Evolutionary conservation across 2,113 vertebrate species (phyloP).

Genomic region (Microtus ochrogaster): DNA sequence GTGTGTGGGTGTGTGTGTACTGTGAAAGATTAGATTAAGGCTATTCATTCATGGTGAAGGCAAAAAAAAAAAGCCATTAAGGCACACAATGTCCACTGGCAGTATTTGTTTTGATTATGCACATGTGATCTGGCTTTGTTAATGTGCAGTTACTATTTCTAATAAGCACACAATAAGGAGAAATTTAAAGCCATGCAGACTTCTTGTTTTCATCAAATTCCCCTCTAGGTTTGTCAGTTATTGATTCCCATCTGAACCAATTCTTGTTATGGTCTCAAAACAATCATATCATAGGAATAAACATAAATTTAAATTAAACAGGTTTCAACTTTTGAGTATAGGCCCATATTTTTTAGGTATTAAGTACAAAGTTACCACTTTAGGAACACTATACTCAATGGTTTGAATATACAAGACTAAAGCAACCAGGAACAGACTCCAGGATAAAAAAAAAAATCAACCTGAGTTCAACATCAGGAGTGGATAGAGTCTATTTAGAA

Average conservation of each 20-base stretch:
- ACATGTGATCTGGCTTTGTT: slow-evolving; percentile 9
- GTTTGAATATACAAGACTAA: neutral
- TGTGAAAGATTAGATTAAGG: slow-evolving; percentile 32
- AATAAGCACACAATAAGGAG: neutral
- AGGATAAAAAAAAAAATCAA: neutral
- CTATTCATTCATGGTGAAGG: neutral
- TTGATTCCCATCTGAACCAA: slow-evolving; percentile 29
- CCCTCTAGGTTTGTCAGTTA: neutral
- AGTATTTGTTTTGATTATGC: slow-evolving; percentile 19
- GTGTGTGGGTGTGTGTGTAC: neutral
- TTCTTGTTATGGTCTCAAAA: slow-evolving; percentile 43
- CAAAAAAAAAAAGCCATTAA: neutral
- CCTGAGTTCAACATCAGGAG: neutral
- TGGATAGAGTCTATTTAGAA: slow-evolving; percentile 7
- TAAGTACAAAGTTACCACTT: neutral
- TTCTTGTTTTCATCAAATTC: slow-evolving; percentile 53
- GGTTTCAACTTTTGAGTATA: neutral
- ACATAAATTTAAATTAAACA: slow-evolving; percentile 34
- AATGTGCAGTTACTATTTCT: slow-evolving; percentile 23
- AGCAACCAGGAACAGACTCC: neutral
- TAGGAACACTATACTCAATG: neutral
- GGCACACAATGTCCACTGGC: neutral
- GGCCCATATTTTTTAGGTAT: neutral
- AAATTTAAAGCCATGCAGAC: slow-evolving; percentile 52
- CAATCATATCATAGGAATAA: slow-evolving; percentile 23